Percentiles rank a stretch among this genome's conserved stretches.
These are phyloP conservation scores for Tapera naevia DNA, from an alignment of 2,797 vertebrate genomes.

Conservation along the genomic window DNA sequence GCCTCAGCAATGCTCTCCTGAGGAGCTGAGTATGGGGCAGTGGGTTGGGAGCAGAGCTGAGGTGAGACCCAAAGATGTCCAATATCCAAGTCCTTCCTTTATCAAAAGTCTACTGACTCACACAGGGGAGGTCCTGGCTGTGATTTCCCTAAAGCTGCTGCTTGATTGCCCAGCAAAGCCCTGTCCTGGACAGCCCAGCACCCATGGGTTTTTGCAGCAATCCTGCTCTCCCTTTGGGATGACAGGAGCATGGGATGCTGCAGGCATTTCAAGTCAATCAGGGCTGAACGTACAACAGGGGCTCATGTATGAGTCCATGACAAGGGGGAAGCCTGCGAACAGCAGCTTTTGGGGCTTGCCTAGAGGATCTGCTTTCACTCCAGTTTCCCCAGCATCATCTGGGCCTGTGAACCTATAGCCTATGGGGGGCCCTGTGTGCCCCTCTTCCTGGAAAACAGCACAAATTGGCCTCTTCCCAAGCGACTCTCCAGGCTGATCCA, in stretches of 20 bases:
- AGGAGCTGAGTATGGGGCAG: neutral
- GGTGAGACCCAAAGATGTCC: neutral
- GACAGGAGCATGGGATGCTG: neutral
- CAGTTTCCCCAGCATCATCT: neutral
- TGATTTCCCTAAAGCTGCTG: neutral
- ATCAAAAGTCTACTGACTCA: neutral
- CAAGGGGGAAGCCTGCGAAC: neutral
- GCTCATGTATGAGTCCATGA: neutral
- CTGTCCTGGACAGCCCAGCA: neutral
- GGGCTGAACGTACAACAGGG: neutral
- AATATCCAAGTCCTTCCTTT: neutral
- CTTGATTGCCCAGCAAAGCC: neutral
- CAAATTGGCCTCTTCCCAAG: neutral
- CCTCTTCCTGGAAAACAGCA: neutral
- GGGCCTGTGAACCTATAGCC: neutral
- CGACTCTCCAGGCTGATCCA: neutral
- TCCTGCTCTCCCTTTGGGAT: neutral
- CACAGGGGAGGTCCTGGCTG: neutral
- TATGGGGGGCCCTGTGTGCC: neutral
- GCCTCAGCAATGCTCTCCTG: neutral
- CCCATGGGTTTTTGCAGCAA: neutral
- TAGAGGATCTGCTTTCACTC: neutral
- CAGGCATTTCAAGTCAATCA: neutral
- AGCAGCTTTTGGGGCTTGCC: neutral
- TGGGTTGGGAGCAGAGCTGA: neutral